These are phyloP conservation scores for Drosophila pruinosa DNA, from an alignment of 1,140 invertebrate genomes.

Conservation along the genomic window DNA sequence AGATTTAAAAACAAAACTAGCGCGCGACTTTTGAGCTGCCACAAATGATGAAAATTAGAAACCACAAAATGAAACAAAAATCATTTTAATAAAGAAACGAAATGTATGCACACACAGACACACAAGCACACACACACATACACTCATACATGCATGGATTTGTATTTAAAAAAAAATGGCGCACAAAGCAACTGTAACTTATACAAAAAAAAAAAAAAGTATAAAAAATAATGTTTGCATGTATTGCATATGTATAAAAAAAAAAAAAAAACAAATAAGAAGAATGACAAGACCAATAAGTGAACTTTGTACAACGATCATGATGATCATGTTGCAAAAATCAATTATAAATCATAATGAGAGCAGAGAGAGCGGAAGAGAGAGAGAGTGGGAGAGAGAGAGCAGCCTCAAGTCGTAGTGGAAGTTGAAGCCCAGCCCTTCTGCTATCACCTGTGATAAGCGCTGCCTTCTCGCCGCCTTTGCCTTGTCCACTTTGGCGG, in stretches of 20 bases:
- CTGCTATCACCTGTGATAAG: constrained; percentile 43
- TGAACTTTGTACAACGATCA: constrained; percentile 68
- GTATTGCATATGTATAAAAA: constrained; percentile 34
- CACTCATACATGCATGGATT: constrained; percentile 9
- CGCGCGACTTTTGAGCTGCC: constrained; percentile 77
- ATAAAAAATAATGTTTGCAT: constrained; percentile 36
- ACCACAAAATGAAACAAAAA: constrained; percentile 56
- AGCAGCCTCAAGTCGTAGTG: not conserved
- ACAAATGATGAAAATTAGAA: constrained; percentile 82
- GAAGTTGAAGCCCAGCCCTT: not conserved
- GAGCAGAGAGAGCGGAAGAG: not conserved
- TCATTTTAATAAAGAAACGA: constrained; percentile 64
- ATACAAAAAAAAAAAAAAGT: constrained; percentile 68
- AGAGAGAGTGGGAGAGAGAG: not conserved
- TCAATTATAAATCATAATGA: constrained; percentile 23
- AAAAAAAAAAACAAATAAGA: constrained; percentile 30
- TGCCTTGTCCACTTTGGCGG: constrained; percentile 46
- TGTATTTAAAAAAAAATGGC: constrained; percentile 67
- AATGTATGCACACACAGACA: constrained; percentile 39
- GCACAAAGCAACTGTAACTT: constrained; percentile 76
- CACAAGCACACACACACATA: not conserved
- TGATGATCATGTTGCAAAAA: constrained; percentile 34
- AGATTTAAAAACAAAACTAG: constrained; percentile 60
- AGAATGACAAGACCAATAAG: constrained; percentile 52
- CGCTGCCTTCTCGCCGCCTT: not conserved